These are phyloP conservation scores for Sparus aurata DNA, from an alignment of 2,797 vertebrate species.

Conservation along the genomic window DNA sequence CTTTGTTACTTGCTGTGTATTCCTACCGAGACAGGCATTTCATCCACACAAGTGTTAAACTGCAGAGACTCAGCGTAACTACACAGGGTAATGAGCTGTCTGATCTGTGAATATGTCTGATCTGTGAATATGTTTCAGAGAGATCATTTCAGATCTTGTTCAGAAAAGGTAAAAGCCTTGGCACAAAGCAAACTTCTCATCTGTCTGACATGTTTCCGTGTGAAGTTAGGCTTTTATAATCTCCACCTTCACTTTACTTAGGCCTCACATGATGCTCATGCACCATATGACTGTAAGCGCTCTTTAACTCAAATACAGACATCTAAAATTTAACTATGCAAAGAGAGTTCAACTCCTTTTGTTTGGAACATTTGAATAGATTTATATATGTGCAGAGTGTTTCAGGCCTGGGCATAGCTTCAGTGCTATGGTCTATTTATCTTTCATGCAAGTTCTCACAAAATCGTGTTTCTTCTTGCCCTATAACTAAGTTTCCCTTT, in stretches of 20 bases:
- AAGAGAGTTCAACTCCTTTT: conserved; percentile 13
- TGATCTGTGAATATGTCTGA: conserved; percentile 52
- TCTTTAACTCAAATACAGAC: background rate
- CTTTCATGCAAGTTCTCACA: background rate
- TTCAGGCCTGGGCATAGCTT: background rate
- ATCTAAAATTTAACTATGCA: conserved; percentile 14
- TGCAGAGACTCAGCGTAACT: conserved; percentile 18
- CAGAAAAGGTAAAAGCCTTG: conserved; percentile 25
- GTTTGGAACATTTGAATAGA: conserved; percentile 28
- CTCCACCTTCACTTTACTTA: background rate
- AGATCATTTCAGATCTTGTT: conserved; percentile 31
- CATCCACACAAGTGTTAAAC: conserved; percentile 42
- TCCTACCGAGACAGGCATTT: conserved; percentile 46
- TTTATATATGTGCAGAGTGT: background rate
- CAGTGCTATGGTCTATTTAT: background rate
- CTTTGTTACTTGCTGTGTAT: conserved; percentile 28
- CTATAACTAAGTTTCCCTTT: background rate
- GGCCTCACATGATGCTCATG: background rate
- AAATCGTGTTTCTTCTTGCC: conserved; percentile 21
- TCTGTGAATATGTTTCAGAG: conserved; percentile 42
- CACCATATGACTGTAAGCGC: too few species aligned
- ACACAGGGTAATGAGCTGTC: conserved; percentile 33
- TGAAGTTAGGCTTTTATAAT: background rate
- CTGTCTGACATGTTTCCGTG: background rate
- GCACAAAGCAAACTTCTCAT: background rate